Conservation (phyloP, 2,113 vertebrate genomes). For the Odontophorus gujanensis region DNA sequence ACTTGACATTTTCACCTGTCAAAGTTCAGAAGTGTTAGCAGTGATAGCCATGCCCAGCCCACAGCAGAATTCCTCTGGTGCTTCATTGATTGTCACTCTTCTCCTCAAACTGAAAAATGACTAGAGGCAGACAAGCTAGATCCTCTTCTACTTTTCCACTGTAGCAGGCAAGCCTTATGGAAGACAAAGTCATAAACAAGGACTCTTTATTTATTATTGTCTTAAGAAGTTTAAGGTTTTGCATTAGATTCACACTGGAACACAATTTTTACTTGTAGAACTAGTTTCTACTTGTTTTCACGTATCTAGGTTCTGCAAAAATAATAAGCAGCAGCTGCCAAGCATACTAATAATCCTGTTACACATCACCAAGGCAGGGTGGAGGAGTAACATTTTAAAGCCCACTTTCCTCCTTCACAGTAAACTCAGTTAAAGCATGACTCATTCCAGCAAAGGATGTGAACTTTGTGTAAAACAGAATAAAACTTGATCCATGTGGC, state of each 20-base stretch:
- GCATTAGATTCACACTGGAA: background rate
- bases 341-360: constrained; percentile 53
- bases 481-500: constrained; percentile 47
- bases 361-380: constrained; percentile 32
- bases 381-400: constrained; percentile 68
- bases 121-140: background rate
- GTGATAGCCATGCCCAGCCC: accelerated
- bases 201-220: background rate
- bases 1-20: background rate
- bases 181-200: background rate
- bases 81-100: background rate
- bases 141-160: background rate
- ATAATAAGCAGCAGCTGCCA: constrained; percentile 59
- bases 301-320: constrained; percentile 45
- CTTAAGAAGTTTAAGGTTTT: background rate
- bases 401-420: constrained; percentile 64
- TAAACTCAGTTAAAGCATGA: constrained; percentile 54
- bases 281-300: constrained; percentile 22
- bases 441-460: constrained; percentile 62
- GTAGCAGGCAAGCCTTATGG: background rate
- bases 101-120: background rate
- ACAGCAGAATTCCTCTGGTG: background rate
- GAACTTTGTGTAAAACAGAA: constrained; percentile 59
- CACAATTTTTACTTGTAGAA: background rate
- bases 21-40: background rate